Evolutionary conservation across 2,113 vertebrate species (phyloP), one percentile per base, ranked within the genome.

Genomic region (Catharus minimus): DNA sequence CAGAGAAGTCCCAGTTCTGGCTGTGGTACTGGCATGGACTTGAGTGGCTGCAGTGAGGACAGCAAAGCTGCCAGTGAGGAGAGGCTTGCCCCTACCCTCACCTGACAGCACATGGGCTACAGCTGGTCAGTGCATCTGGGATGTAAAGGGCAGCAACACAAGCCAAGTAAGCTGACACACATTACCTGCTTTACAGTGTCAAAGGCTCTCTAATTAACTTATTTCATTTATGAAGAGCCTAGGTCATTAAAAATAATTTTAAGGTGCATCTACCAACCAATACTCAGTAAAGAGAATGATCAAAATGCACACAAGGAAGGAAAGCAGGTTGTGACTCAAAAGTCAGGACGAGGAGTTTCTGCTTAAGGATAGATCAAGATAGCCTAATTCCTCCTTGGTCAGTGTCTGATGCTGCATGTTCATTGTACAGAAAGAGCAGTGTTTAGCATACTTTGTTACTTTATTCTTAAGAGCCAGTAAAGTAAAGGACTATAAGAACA

Each of bases 11-110:
- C n/a, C 53, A 47, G 7, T 27, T 53, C 24, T 49, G 47, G 57
- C 57, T 74, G n/a, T 2, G 1, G 20, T 27, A 52, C 32, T 52
- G 13, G 7, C 0, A 0, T 7, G 28, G 43, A 30, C 33, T 10
- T 16, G 22, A 77, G 38, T 6, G 24, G 44, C 55, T 81, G 69
- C 65, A 61, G 38, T 44, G 71, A 39, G 23, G 49, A 24, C 10
- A 43, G 58, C 7, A 26, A 26, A 80, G 26, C 32, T 43, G 32
- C 18, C 69, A 58, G 71, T 5, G 33, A 67, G 41, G 74, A 93
- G 13, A 57, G 21, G 47, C 27, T 74, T 50, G 23, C 52, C 49
- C 43, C 60, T 69, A 10, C 3, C 4, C 46, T 57, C 66, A n/a
- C 57, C 69, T 68, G 57, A 27, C n/a, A 66, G 50, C 2, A 1